Evolutionary conservation across 2,113 vertebrate species (phyloP).

Genomic region (Mellivora capensis): DNA sequence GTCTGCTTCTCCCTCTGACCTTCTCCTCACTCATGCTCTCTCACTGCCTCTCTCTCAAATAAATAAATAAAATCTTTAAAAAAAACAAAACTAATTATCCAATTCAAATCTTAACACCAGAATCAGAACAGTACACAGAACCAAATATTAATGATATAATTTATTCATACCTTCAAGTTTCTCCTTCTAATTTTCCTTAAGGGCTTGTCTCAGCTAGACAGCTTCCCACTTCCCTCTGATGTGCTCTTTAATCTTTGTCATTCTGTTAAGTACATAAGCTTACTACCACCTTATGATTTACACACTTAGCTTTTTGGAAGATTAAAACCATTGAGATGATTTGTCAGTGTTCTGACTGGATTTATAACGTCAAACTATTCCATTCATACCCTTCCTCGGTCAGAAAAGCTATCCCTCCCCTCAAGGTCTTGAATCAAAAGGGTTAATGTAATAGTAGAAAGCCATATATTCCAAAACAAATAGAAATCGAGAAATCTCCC

Average conservation of each 20-base stretch:
- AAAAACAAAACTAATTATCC: neutral
- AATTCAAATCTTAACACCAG: neutral
- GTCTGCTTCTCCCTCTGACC: too few relatives aligned
- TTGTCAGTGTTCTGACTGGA: neutral
- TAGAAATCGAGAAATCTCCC: constrained; percentile 24
- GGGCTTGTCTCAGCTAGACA: neutral
- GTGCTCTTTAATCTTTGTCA: neutral
- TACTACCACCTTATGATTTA: constrained; percentile 24
- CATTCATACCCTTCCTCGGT: neutral
- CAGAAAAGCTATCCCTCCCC: neutral
- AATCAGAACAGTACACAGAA: neutral
- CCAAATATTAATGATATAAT: neutral
- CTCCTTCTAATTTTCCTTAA: neutral
- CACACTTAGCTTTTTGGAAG: constrained; percentile 7
- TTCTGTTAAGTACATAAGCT: neutral
- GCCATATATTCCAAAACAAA: neutral
- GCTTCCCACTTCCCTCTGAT: neutral
- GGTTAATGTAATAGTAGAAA: neutral
- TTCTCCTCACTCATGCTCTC: too few relatives aligned
- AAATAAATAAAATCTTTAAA: too few relatives aligned
- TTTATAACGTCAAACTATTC: neutral
- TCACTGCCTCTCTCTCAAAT: too few relatives aligned
- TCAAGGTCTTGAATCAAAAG: constrained; percentile 28
- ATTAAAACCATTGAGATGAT: constrained; percentile 4
- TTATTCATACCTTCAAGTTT: neutral